phyloP scores from a whole-genome alignment of 92 coral and sea anemone genomes.

The Palythoa caribaeorum region DNA sequence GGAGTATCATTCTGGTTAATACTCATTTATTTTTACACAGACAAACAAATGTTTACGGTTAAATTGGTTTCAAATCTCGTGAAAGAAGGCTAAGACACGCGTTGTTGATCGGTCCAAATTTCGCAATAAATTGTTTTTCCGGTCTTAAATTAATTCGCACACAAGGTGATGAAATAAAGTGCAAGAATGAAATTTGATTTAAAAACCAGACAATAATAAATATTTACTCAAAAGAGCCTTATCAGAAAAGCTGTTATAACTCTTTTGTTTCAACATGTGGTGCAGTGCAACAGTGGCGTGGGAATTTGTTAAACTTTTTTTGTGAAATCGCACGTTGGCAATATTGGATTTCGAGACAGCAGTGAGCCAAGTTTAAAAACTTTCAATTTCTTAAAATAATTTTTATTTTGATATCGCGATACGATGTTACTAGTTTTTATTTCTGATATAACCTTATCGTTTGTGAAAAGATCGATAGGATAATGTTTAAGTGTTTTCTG shows the following conservation, averaged over 20 bases:
- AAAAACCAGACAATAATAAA: slow-evolving; percentile 38
- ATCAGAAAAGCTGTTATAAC: slow-evolving; percentile 29
- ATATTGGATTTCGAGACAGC: slow-evolving; percentile 11
- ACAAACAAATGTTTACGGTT: background rate
- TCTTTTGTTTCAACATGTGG: slow-evolving; percentile 38
- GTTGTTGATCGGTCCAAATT: background rate
- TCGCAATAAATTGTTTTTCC: background rate
- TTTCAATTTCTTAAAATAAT: background rate
- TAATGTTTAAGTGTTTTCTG: background rate
- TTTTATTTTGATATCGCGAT: background rate
- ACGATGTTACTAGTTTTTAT: background rate
- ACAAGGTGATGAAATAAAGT: background rate
- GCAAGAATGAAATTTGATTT: slow-evolving; percentile 19
- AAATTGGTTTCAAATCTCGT: background rate
- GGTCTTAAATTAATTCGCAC: background rate
- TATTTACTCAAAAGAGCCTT: slow-evolving; percentile 42
- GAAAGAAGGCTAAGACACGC: background rate
- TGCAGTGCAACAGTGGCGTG: slow-evolving; percentile 40
- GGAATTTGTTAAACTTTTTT: slow-evolving; percentile 39
- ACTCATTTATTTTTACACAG: background rate
- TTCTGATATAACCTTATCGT: background rate
- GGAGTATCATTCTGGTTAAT: background rate
- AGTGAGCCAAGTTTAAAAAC: background rate
- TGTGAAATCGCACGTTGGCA: slow-evolving; percentile 23
- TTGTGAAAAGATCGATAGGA: background rate